Conservation (phyloP, 2,113 vertebrate genomes). For the Dromas ardeola region DNA sequence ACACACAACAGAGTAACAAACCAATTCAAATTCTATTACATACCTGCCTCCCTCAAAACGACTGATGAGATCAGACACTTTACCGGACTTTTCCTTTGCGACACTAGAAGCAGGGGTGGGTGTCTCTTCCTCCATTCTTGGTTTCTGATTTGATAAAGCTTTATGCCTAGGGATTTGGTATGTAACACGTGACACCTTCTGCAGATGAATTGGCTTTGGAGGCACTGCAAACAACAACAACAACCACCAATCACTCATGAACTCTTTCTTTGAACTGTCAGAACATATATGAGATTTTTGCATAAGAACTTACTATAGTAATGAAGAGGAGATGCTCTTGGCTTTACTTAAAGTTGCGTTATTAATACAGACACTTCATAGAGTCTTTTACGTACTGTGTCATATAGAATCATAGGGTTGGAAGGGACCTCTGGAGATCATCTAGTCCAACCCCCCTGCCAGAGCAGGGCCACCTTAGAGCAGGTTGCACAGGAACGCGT, state of each 20-base stretch:
- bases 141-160: constrained; percentile 72
- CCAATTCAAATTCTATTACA: not conserved
- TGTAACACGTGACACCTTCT: constrained; percentile 75
- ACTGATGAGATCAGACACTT: constrained; percentile 94
- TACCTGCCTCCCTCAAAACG: constrained; percentile 95
- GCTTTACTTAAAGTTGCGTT: not conserved
- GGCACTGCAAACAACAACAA: constrained; percentile 81
- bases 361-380: not conserved
- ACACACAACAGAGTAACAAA: not conserved
- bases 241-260: not conserved
- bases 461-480: too few relatives aligned
- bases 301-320: not conserved
- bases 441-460: too few relatives aligned
- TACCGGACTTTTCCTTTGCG: constrained; percentile 82
- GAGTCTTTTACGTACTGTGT: not conserved
- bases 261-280: not conserved
- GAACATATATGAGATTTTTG: not conserved
- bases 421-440: too few relatives aligned
- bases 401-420: too few relatives aligned
- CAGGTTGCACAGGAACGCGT: too few relatives aligned
- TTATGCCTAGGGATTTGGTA: constrained; percentile 72
- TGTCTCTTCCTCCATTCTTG: constrained; percentile 85
- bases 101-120: constrained; percentile 59
- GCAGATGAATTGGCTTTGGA: constrained; percentile 91
- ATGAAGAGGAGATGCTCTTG: not conserved